Evolutionary conservation across 2,113 vertebrate species (phyloP).

Genomic region (Hippoglossus stenolepis): DNA sequence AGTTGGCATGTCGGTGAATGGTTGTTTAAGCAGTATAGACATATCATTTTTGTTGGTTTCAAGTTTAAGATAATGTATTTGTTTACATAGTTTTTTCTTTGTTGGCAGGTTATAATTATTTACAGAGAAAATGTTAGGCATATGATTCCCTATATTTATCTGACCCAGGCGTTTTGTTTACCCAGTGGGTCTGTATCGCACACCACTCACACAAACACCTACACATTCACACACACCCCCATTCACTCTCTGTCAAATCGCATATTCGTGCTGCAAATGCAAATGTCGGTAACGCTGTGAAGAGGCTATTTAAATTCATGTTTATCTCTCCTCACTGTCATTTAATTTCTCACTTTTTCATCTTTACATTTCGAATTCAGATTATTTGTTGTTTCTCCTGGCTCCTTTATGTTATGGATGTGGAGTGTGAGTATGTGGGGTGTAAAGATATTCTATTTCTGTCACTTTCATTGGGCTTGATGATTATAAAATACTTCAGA

Average conservation of each 20-base stretch:
- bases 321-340: not conserved
- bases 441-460: slow-evolving; percentile 5
- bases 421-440: not conserved
- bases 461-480: not conserved
- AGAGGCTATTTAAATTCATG: not conserved
- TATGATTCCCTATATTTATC: no score
- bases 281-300: not conserved
- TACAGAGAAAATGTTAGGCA: no score
- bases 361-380: not conserved
- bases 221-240: not conserved
- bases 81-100: not conserved
- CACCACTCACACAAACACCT: not conserved
- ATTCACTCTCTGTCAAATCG: not conserved
- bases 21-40: not conserved
- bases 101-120: not conserved
- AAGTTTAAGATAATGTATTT: not conserved
- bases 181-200: no score
- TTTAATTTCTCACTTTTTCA: not conserved
- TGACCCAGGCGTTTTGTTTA: no score
- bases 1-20: no score
- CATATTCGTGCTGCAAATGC: not conserved
- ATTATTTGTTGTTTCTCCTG: not conserved
- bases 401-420: not conserved
- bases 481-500: slow-evolving; percentile 24
- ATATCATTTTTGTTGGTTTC: not conserved